A percentile compares a stretch with the other conserved stretches of the same genome.
phyloP scores from a whole-genome alignment of 2,113 vertebrate species.

The Scortum barcoo region DNA sequence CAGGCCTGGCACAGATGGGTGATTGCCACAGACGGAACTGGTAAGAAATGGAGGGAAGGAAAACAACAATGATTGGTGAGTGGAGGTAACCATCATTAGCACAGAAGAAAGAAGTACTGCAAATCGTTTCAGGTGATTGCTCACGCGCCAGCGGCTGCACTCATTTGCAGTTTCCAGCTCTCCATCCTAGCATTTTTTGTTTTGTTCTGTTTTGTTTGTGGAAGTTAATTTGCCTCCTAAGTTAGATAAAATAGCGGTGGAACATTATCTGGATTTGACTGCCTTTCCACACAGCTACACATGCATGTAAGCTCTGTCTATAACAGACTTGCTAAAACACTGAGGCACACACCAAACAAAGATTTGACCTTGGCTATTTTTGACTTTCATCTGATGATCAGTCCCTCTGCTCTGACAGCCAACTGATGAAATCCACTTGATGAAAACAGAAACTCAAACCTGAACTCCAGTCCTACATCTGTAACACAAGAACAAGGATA shows the following conservation, averaged over 20 bases:
- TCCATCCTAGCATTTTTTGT: neutral
- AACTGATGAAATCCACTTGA: neutral
- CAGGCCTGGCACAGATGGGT: constrained; percentile 12
- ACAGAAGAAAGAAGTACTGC: neutral
- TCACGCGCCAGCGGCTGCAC: constrained; percentile 15
- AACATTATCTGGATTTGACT: neutral
- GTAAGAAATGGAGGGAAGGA: neutral
- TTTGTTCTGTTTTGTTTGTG: constrained; percentile 8
- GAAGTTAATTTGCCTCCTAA: neutral
- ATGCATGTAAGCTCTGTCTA: neutral
- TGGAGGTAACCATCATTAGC: neutral
- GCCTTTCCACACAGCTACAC: neutral
- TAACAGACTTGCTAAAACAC: neutral
- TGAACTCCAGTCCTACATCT: no score
- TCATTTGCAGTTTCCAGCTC: constrained; percentile 2
- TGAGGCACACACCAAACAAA: neutral
- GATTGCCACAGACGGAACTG: neutral
- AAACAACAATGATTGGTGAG: no score
- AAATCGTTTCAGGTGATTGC: constrained; percentile 31
- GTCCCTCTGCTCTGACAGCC: neutral
- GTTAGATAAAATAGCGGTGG: constrained; percentile 7
- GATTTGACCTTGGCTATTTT: neutral
- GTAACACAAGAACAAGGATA: no score
- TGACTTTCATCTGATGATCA: neutral
- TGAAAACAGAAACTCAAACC: neutral